Evolutionary conservation across 37 sponge, comb jelly and placozoan genomes (phyloP), one percentile per base, ranked within the genome.

Genomic region (Corticium candelabrum): DNA sequence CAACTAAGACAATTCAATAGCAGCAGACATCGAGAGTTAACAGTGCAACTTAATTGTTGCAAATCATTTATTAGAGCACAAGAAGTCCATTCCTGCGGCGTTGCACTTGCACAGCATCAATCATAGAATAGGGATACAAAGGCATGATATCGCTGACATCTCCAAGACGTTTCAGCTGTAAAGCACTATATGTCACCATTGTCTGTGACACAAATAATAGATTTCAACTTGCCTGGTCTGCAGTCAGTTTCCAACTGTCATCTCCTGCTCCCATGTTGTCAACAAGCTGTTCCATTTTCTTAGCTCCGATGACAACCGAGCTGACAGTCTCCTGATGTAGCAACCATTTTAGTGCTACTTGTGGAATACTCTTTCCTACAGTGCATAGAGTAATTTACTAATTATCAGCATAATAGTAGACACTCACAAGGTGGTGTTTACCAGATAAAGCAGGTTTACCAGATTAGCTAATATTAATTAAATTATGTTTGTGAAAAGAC

Each of bases 61-160:
- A n/a, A n/a, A n/a, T n/a, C n/a, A n/a, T n/a, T n/a, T n/a, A n/a
- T n/a, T n/a, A n/a, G n/a, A n/a, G n/a, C n/a, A n/a, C n/a, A n/a
- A n/a, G n/a, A n/a, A 50, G 15, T 50, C 62, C 62, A 21, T 50
- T 21, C 15, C 62, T 11, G 15, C 21, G 11, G 11, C 91, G 86
- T 11, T 78, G 79, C 34, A 40, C 77, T 40, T 88, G 87, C 41
- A 90, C 37, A 56, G 91, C 43, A 67, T 69, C 75, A 3, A 90
- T 85, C 95, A 94, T 88, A 78, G 90, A 89, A 40, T 90, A 94
- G 1, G 95, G 95, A 41, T 94, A 94, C 0, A 91, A 91, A 7
- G 86, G 69, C 2, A 83, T 74, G 29, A 70, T 77, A 0, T 69
- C 35, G 40, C 95, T 94, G 41, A 79, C 75, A 41, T 76, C 77